Evolutionary conservation across 2,888 invertebrate genomes (phyloP), one percentile per base, ranked within the genome.

Genomic region (Cephus pulcher): DNA sequence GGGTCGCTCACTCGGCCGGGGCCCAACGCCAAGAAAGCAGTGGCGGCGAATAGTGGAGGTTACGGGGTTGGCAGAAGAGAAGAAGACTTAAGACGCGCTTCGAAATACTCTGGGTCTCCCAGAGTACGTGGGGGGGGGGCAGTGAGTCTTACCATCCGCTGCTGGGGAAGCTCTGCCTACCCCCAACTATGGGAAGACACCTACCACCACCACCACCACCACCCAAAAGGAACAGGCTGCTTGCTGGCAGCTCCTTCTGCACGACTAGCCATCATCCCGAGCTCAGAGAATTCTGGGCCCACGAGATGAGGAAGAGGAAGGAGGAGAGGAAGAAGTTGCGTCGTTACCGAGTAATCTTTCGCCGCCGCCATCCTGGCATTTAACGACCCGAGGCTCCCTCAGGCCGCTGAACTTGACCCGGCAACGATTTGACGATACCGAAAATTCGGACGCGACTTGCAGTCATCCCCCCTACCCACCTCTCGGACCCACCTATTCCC

Each of bases 301-400:
- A 56, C 56, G 56, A 23, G 56, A 56, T 56, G 56, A 56, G 23
- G 56, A 56, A 56, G 56, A 56, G 23, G 56, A 23, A 56, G 9
- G 56, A 56, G 56, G 23, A 56, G 56, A 40, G 40, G 70, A 70
- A 70, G 70, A 71, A 71, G 71, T 71, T 71, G 71, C 34, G 74
- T 74, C 35, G 74, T 74, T 74, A 71, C 71, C 74, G 74, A 40
- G 74, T 74, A 74, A 74, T 74, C 74, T 74, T 74, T 74, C 74
- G 74, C 34, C 74, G 74, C 74, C 74, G 74, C 74, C 35, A 74
- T 74, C 74, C 37, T 33, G 32, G 74, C 32, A 32, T 74, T 74
- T 74, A 74, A 74, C 74, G 74, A 74, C 74, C 35, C 34, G 30
- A 56, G 30, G 34, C 34, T 23, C 74, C 74, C 23, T 32, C 12